Base-by-base conservation (phyloP, 2,888 invertebrate genomes). In the Rhamphomyia laevipes region DNA sequence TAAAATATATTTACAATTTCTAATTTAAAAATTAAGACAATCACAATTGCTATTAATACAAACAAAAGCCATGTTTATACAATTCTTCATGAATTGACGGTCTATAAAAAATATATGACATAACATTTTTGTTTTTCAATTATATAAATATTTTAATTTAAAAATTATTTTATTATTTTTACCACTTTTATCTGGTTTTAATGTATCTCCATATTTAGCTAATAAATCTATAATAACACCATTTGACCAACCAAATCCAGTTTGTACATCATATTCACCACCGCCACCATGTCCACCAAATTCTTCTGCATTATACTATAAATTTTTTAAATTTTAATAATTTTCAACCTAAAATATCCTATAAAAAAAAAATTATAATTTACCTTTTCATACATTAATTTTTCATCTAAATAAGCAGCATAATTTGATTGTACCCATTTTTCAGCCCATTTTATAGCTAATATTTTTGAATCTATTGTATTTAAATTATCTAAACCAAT, bases 181-280 rank as follows among this genome's bases (percentile, higher is more conserved):
- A 42, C 42, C 42, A 15, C 27, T 42, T n/a, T 15, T 21, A 5
- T 11, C 12, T 30, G 51, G 13, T 43, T 46, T 49, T 21, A 59
- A 45, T 17, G 17, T 61, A 69, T 75, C 70, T 58, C 78, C 76
- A 64, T 82, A 87, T 59, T 70, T 74, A 60, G 80, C 68, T 3
- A 92, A 72, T 30, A 91, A 73, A 51, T 88, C 84, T 71, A 92
- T 76, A 12, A 88, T 77, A 4, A 90, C 84, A 1, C 90, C 91
- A 61, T 92, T 92, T 38, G 86, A 81, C 91, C 91, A 92, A 1
- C 91, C 93, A 62, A 92, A 93, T 16, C 92, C 93, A 10, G 81
- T 75, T 64, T 91, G 91, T 1, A 86, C 75, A 2, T 80, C 80
- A 65, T 92, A 92, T 63, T 92, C 92, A 0, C 92, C 91, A 0